Evolutionary conservation across 2,888 invertebrate species (phyloP).

Genomic region (Notodonta ziczac): DNA sequence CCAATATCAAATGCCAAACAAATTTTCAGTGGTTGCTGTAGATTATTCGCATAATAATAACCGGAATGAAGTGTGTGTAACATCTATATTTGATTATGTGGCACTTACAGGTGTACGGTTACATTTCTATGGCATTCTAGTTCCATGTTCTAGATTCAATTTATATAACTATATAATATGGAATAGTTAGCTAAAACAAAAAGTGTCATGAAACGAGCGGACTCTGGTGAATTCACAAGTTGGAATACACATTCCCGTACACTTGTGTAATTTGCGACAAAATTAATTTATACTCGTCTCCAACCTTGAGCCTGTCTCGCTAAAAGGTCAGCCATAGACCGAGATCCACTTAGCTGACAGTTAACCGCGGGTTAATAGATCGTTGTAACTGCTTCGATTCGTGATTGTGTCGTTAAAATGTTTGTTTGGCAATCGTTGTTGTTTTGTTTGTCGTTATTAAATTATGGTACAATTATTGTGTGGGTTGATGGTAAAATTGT

Average conservation of each 20-base stretch:
- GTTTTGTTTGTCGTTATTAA: conserved; percentile 5
- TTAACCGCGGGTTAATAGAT: conserved; percentile 29
- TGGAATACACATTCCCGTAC: neutral
- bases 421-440: conserved; percentile 28
- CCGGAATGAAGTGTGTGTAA: no score
- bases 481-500: neutral
- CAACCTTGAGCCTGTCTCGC: conserved; percentile 3
- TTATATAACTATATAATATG: no score
- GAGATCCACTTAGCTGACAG: conserved; percentile 16
- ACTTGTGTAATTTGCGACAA: conserved; percentile 39
- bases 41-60: no score
- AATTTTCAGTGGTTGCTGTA: no score
- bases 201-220: no score
- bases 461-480: neutral
- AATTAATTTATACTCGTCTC: conserved; percentile 22
- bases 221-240: neutral
- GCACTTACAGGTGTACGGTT: no score
- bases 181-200: no score
- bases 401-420: conserved; percentile 28
- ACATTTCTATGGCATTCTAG: no score
- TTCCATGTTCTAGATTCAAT: no score
- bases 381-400: conserved; percentile 26
- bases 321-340: conserved; percentile 31
- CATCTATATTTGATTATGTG: no score
- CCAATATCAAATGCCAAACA: no score